A percentile compares a stretch with the other conserved stretches of the same genome.
These are phyloP conservation scores for Coelopa pilipes DNA, from an alignment of 2,888 invertebrate species.

Conservation along the genomic window DNA sequence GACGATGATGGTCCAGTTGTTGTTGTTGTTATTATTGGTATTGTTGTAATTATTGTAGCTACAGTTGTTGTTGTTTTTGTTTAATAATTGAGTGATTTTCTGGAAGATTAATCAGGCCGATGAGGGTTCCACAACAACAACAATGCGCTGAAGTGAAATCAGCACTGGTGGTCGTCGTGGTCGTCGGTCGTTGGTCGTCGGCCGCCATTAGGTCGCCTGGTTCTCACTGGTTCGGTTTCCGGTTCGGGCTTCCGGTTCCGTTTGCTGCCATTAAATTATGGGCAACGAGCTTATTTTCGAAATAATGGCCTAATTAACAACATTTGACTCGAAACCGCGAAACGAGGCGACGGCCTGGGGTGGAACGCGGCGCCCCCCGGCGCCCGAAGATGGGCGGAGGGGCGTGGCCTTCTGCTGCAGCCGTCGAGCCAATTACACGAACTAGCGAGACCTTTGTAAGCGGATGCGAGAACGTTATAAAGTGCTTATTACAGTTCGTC, in stretches of 20 bases:
- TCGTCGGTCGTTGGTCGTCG: background rate
- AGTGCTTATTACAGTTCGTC: background rate
- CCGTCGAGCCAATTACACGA: background rate
- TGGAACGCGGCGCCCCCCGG: background rate
- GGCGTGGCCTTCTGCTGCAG: background rate
- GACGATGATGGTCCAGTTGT: too few relatives aligned
- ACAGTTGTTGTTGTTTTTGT: too few relatives aligned
- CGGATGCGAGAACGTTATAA: background rate
- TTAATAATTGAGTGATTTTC: conserved; percentile 45
- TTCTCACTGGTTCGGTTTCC: conserved; percentile 1
- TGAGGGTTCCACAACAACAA: conserved; percentile 28
- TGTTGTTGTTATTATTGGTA: too few relatives aligned
- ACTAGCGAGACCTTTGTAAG: conserved; percentile 6
- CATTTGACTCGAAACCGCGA: conserved; percentile 36
- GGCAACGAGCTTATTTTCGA: conserved; percentile 31
- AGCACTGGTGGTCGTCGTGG: background rate
- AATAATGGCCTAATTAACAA: conserved; percentile 38
- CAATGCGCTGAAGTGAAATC: background rate
- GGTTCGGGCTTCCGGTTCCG: conserved; percentile 16
- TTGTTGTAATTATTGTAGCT: too few relatives aligned
- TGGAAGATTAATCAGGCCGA: conserved; percentile 42
- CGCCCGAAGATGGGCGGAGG: background rate
- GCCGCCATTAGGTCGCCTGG: background rate
- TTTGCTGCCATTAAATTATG: conserved; percentile 24
- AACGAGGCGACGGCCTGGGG: background rate